Base-by-base conservation (phyloP, 2,888 invertebrate genomes). In the Gryllus longicercus region DNA sequence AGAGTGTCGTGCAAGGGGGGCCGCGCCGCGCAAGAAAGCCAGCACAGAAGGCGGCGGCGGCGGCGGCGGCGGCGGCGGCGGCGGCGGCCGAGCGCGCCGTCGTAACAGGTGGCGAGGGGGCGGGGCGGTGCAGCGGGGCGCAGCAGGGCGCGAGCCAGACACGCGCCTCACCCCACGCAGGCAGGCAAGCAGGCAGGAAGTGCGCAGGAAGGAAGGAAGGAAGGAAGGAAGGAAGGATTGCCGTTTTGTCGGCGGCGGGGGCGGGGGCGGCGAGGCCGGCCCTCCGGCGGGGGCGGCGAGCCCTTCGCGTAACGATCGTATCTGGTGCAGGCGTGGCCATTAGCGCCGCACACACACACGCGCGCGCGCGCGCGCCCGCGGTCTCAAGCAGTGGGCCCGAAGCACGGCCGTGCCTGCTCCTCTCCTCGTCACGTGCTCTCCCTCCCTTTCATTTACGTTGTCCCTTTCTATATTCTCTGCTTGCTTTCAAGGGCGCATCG, bases 301-400 rank as follows among this genome's bases (percentile, higher is more conserved):
- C 63, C 63, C 63, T 63, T 63, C 16, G 16, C 63, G 63, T 63
- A 63, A 63, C 63, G 63, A 63, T 63, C 63, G 63, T 63, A 63
- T 63, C 63, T 18, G 16, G 63, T 14, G 63, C 63, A 16, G 16
- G 63, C 63, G 63, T 63, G 63, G 63, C 63, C 63, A 63, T 63
- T 63, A 63, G 63, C 63, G 63, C 63, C 63, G 63, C 63, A 11
- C 63, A 8, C 63, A n/a, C 63, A 63, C 63, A 14, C 14, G 18
- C 18, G 51, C 51, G 14, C 14, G n/a, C n/a, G n/a, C 63, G n/a
- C 63, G 11, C 16, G n/a, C n/a, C 16, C 16, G 16, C 14, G n/a
- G 63, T 14, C 63, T 11, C n/a, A 14, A 5, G 38, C 38, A 38
- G 38, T 38, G 38, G 38, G 38, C 38, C 38, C 38, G 38, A 38